phyloP scores from a whole-genome alignment of 2,797 vertebrate genomes.

The Crossoptilon crossoptilon region DNA sequence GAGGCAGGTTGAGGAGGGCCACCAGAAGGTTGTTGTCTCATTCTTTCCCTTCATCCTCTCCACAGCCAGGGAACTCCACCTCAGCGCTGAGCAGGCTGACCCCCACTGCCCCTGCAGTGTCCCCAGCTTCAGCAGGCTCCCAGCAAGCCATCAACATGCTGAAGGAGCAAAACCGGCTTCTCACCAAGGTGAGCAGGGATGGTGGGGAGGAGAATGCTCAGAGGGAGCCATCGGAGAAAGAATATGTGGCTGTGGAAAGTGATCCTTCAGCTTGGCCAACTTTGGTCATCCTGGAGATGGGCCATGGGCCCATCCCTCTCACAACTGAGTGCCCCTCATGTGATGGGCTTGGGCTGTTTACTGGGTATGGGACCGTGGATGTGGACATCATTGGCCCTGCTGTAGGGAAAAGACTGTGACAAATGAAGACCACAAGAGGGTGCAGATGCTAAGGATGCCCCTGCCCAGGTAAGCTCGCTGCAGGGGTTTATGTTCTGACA shows the following conservation, averaged over 20 bases:
- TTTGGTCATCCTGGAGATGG: background rate
- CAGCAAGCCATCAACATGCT: conserved; percentile 91
- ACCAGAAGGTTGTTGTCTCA: background rate
- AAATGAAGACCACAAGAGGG: background rate
- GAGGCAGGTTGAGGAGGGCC: background rate
- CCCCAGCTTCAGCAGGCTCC: conserved; percentile 72
- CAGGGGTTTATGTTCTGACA: background rate
- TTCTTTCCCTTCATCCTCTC: background rate
- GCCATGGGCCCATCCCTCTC: background rate
- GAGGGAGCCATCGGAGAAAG: background rate
- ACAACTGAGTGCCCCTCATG: background rate
- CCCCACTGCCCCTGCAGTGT: background rate
- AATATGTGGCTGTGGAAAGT: background rate
- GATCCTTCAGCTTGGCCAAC: background rate
- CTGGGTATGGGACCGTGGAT: background rate
- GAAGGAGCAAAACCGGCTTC: conserved; percentile 95
- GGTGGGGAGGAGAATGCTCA: background rate
- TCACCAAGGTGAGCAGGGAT: conserved; percentile 86
- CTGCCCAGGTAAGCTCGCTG: background rate
- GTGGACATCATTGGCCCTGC: background rate
- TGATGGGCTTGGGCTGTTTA: background rate
- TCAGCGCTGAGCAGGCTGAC: conserved; percentile 25
- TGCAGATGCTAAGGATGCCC: background rate
- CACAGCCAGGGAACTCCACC: conserved; percentile 75
- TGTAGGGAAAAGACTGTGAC: background rate